Evolutionary conservation across 2,888 invertebrate genomes (phyloP), one percentile per base, ranked within the genome.

Genomic region (Melitaea athalia): DNA sequence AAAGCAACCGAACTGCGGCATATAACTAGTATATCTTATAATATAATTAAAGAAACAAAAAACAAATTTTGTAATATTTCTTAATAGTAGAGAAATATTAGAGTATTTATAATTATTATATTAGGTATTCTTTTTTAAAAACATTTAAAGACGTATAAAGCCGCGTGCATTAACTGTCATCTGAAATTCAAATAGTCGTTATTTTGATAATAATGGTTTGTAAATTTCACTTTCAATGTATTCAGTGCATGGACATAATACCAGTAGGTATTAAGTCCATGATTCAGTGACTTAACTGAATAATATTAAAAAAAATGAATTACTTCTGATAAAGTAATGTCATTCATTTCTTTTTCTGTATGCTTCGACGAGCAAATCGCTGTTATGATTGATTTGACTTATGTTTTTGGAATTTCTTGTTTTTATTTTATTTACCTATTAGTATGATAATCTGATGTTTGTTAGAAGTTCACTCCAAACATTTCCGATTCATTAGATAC

Each of bases 281-380:
- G n/a, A n/a, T n/a, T n/a, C n/a, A 49, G 47, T 49, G 14, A 49
- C 47, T 49, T 49, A 49, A 49, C 47, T 14, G 47, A 49, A 49
- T 38, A 38, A 38, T 38, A 38, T 6, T n/a, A 49, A 49, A 49
- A 49, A 5, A 45, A 11, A 14, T 11, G n/a, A 45, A 5, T 45
- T 45, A 45, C 11, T 49, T 49, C 47, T 14, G 14, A 49, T 49
- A 49, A 6, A 49, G 47, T 4, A 49, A 49, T 49, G 6, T 49
- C n/a, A 49, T 49, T 49, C n/a, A 49, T 49, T n/a, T n/a, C 47
- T 49, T n/a, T 49, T 49, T 49, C 14, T 49, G n/a, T 49, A 49
- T 49, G 47, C n/a, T 49, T 14, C 47, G 47, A n/a, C 6, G 47
- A 49, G 47, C 47, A 49, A 49, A 49, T 49, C 47, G 14, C 47